These are phyloP conservation scores for Pogonophryne albipinna DNA, from an alignment of 2,797 vertebrate genomes.

Conservation along the genomic window DNA sequence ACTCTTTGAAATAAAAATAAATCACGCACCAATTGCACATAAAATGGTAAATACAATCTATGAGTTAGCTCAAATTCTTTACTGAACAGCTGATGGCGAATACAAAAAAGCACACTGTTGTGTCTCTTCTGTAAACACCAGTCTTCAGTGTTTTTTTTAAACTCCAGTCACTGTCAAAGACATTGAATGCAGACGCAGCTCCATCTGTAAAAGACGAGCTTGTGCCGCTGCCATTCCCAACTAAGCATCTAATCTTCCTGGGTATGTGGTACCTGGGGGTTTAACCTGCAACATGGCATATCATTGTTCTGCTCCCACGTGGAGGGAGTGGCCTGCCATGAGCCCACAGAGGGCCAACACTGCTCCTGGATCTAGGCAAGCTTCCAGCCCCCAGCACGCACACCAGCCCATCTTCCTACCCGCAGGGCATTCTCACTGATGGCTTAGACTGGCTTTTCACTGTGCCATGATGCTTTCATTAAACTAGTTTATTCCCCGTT, in stretches of 20 bases:
- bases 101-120: not conserved
- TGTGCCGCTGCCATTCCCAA: conserved; percentile 49
- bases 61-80: conserved; percentile 8
- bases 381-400: conserved; percentile 85
- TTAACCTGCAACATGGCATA: conserved; percentile 62
- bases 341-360: conserved; percentile 66
- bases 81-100: conserved; percentile 34
- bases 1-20: conserved; percentile 9
- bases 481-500: conserved; percentile 82
- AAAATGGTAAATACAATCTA: conserved; percentile 41
- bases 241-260: conserved; percentile 56
- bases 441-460: conserved; percentile 80
- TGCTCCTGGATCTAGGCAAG: conserved; percentile 76
- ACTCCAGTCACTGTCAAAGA: conserved; percentile 27
- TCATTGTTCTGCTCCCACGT: conserved; percentile 61
- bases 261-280: conserved; percentile 41
- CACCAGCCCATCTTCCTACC: conserved; percentile 87
- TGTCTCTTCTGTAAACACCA: conserved; percentile 19
- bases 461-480: conserved; percentile 87
- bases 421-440: conserved; percentile 80
- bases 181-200: conserved; percentile 37
- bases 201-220: conserved; percentile 35
- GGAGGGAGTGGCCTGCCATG: conserved; percentile 60
- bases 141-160: not conserved
- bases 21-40: conserved; percentile 19